These are phyloP conservation scores for Scarus forsteni DNA, from an alignment of 2,797 vertebrate species.

Conservation along the genomic window DNA sequence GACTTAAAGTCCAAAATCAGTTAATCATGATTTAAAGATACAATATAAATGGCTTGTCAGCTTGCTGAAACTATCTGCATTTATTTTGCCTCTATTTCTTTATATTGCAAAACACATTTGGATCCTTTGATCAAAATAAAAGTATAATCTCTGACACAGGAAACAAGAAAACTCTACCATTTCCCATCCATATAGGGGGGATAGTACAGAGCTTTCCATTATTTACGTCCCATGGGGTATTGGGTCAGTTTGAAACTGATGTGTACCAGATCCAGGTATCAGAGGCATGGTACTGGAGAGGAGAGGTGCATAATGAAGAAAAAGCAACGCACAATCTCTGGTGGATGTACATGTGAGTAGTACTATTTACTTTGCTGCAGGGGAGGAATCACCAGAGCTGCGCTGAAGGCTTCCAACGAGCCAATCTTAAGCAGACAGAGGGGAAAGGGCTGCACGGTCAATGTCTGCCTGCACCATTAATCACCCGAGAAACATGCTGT, in stretches of 20 bases:
- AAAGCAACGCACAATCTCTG: background rate
- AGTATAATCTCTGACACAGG: too few relatives aligned
- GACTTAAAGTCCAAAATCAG: too few relatives aligned
- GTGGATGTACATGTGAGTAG: constrained; percentile 16
- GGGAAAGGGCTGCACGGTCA: constrained; percentile 18
- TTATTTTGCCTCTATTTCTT: too few relatives aligned
- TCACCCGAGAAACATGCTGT: constrained; percentile 22
- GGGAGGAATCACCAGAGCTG: constrained; percentile 36
- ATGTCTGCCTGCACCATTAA: constrained; percentile 25
- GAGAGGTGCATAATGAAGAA: background rate
- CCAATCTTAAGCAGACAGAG: constrained; percentile 38
- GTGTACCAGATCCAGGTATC: background rate
- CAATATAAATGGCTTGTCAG: too few relatives aligned
- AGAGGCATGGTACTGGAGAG: background rate
- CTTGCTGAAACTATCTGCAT: too few relatives aligned
- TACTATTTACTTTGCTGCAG: constrained; percentile 27
- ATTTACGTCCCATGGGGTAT: background rate
- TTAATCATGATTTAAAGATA: too few relatives aligned
- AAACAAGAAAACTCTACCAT: background rate
- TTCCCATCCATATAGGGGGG: background rate
- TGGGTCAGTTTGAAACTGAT: background rate
- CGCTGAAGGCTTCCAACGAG: constrained; percentile 18
- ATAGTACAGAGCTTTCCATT: background rate
- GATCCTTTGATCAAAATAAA: too few relatives aligned
- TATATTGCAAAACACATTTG: too few relatives aligned